Evolutionary conservation across 1,140 invertebrate genomes (phyloP).

Genomic region (Rhizoglyphus robini): DNA sequence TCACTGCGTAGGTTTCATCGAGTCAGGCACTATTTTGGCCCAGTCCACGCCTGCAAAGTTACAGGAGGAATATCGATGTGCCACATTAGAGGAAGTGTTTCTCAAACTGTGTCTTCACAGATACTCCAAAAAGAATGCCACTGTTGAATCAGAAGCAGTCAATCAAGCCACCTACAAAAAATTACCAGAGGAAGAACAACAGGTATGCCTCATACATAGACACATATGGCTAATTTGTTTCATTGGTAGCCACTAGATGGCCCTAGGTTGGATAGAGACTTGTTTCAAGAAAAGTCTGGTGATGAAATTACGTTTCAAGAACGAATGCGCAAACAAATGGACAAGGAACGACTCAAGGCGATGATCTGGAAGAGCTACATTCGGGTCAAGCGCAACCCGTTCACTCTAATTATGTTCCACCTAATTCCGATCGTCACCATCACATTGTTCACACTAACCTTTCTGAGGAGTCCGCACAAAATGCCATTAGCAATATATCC

Average conservation of each 20-base stretch:
- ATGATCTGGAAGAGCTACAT: constrained; percentile 22
- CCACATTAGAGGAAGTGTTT: constrained; percentile 60
- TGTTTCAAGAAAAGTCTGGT: not conserved
- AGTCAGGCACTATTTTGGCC: constrained; percentile 32
- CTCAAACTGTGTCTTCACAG: constrained; percentile 63
- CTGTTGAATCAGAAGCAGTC: not conserved
- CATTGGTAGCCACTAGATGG: not conserved
- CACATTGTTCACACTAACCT: constrained; percentile 80
- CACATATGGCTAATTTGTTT: not conserved
- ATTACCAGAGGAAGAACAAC: not conserved
- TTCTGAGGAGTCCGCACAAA: constrained; percentile 71
- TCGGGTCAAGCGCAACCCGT: constrained; percentile 21
- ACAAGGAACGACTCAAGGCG: constrained; percentile 12
- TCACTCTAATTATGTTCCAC: constrained; percentile 76
- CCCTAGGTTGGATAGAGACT: not conserved
- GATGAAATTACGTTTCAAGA: not conserved
- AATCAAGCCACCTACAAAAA: not conserved
- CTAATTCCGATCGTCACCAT: constrained; percentile 79
- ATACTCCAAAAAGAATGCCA: not conserved
- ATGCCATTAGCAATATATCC: constrained; percentile 73
- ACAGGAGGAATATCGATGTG: constrained; percentile 27
- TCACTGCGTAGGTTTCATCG: constrained; percentile 35
- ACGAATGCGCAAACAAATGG: constrained; percentile 11
- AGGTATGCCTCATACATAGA: not conserved
- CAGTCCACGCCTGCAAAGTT: constrained; percentile 31